Evolutionary conservation across 1,140 invertebrate genomes (phyloP), one percentile per base, ranked within the genome.

Genomic region (Tenebrio molitor): DNA sequence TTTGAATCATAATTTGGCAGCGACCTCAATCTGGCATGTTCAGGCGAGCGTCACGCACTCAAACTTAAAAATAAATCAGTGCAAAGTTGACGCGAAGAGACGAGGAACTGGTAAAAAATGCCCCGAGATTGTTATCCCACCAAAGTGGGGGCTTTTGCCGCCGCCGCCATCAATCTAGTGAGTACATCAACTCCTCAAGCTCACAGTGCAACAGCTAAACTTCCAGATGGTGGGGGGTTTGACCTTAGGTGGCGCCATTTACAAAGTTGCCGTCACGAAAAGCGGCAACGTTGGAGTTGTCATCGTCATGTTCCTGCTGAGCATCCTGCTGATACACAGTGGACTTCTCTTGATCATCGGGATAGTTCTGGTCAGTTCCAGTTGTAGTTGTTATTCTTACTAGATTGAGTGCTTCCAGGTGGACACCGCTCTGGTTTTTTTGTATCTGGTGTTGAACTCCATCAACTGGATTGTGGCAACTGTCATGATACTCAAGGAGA

Each of bases 1-100:
- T n/a, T n/a, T n/a, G n/a, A n/a, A n/a, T n/a, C n/a, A n/a, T n/a
- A n/a, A n/a, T n/a, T n/a, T n/a, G n/a, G n/a, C n/a, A n/a, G n/a
- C n/a, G n/a, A n/a, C n/a, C n/a, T n/a, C n/a, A n/a, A n/a, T n/a
- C n/a, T n/a, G n/a, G n/a, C n/a, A n/a, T n/a, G n/a, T n/a, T n/a
- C n/a, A n/a, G n/a, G n/a, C n/a, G n/a, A n/a, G n/a, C n/a, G n/a
- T n/a, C n/a, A n/a, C n/a, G n/a, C 29, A 33, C 10, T 8, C n/a
- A 17, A 23, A 19, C 10, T 17, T 50, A 50, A 50, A 50, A 50
- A 50, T 50, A 50, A 50, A 10, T 21, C 17, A 50, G 44, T 50
- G 44, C 19, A 41, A 12, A 50, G 10, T 21, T 50, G 1, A 1
- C 1, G 10, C 10, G 2, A 50, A 7, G 16, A 15, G 12, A 46